Conservation (phyloP, 2,113 vertebrate species). For the Silurus asotus region DNA sequence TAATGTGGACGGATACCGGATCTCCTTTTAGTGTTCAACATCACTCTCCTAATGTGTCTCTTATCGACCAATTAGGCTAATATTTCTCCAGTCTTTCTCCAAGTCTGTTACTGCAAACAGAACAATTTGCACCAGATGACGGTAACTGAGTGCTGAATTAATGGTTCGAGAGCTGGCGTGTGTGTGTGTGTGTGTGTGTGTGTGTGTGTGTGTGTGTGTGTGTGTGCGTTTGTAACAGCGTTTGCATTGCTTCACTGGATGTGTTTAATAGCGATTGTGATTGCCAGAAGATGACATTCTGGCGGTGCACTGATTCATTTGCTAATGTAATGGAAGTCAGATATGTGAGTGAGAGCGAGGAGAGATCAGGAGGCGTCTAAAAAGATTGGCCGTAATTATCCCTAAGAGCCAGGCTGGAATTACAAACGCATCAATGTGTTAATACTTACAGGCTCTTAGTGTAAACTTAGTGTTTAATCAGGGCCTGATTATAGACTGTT, state of each 20-base stretch:
- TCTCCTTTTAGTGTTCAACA: conserved; percentile 39
- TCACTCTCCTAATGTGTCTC: conserved; percentile 38
- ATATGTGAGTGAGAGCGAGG: conserved; percentile 55
- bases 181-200: neutral
- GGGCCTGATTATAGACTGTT: conserved; percentile 35
- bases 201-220: neutral
- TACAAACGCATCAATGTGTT: conserved; percentile 59
- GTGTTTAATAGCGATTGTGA: conserved; percentile 40
- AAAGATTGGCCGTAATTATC: conserved; percentile 59
- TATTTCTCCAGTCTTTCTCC: conserved; percentile 37
- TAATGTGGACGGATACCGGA: conserved; percentile 54
- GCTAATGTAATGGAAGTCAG: conserved; percentile 45
- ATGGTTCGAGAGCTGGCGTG: conserved; percentile 21
- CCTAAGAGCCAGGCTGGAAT: conserved; percentile 62
- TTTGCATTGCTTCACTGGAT: conserved; percentile 1
- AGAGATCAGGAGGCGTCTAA: conserved; percentile 52
- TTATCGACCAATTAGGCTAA: conserved; percentile 39
- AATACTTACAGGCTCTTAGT: conserved; percentile 42
- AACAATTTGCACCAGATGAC: conserved; percentile 40
- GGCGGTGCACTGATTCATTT: conserved; percentile 49
- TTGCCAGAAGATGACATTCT: conserved; percentile 35
- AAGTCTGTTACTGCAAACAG: conserved; percentile 26
- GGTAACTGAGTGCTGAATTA: conserved; percentile 33
- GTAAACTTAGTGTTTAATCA: conserved; percentile 46
- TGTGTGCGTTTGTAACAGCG: neutral